Percentiles rank a stretch among this genome's conserved stretches.
Conservation (phyloP, 2,113 vertebrate species). For the Ophiodon elongatus region DNA sequence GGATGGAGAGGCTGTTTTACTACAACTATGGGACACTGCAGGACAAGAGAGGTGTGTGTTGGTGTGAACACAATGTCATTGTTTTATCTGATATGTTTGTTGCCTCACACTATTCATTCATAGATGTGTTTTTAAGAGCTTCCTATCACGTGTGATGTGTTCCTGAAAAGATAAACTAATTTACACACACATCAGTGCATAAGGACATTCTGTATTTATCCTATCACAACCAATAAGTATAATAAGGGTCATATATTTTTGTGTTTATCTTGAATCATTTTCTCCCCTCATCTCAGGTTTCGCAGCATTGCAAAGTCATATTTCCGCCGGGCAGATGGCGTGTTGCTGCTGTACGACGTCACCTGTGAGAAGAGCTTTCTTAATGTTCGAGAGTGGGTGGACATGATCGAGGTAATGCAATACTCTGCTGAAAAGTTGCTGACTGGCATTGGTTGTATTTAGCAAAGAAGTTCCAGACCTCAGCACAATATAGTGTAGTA, state of each 20-base stretch:
- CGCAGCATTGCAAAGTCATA: constrained; percentile 98
- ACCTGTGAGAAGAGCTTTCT: constrained; percentile 95
- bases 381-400: constrained; percentile 95
- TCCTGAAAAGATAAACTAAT: not conserved
- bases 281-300: constrained; percentile 83
- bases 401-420: constrained; percentile 92
- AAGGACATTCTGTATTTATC: not conserved
- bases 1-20: constrained; percentile 90
- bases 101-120: not conserved
- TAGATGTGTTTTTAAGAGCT: not conserved
- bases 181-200: not conserved
- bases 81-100: not conserved
- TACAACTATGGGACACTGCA: constrained; percentile 97
- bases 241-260: not conserved
- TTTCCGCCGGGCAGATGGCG: constrained; percentile 95
- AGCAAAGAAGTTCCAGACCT: not conserved
- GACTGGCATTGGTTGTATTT: not conserved
- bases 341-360: constrained; percentile 94
- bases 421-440: not conserved
- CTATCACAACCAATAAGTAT: not conserved
- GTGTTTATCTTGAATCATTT: not conserved
- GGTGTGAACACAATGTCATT: not conserved
- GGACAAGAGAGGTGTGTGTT: constrained; percentile 92
- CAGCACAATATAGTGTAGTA: not conserved
- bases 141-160: not conserved